Evolutionary conservation across 1,140 invertebrate species (phyloP).

Genomic region (Phymorhynchus buccinoides): DNA sequence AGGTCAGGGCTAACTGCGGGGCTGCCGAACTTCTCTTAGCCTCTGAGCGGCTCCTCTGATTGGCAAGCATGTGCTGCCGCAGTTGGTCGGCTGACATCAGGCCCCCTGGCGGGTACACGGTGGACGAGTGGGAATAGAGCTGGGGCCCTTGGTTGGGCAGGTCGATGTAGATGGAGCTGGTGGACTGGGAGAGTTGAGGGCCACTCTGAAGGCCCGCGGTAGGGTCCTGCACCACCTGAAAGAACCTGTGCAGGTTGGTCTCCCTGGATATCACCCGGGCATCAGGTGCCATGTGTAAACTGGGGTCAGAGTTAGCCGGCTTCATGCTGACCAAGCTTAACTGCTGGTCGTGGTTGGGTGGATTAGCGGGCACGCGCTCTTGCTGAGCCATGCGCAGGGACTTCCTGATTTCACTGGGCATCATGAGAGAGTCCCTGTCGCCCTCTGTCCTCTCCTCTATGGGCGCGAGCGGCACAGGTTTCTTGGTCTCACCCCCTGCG

Average conservation of each 20-base stretch:
- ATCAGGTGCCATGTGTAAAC: conserved; percentile 43
- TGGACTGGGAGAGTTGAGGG: conserved; percentile 15
- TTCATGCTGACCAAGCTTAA: conserved; percentile 20
- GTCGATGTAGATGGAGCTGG: conserved; percentile 24
- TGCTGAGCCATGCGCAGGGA: conserved; percentile 42
- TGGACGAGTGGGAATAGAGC: neutral
- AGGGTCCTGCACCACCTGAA: conserved; percentile 61
- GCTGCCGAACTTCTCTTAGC: neutral
- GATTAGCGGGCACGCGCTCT: neutral
- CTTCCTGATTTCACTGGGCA: conserved; percentile 45
- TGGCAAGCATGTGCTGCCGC: conserved; percentile 47
- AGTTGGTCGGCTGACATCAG: conserved; percentile 44
- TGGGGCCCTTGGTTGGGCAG: conserved; percentile 8
- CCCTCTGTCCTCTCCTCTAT: conserved; percentile 48
- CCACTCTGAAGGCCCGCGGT: conserved; percentile 15
- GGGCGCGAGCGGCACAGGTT: conserved; percentile 42
- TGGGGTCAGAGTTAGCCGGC: conserved; percentile 47
- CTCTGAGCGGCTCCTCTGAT: conserved; percentile 38
- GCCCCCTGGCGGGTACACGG: conserved; percentile 3
- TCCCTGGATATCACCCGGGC: conserved; percentile 59
- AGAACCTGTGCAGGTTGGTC: conserved; percentile 59
- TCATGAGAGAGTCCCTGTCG: conserved; percentile 43
- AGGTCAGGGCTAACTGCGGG: neutral
- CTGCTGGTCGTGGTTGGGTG: neutral
- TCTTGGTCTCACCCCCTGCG: conserved; percentile 40